Evolutionary conservation across 2,797 vertebrate species (phyloP).

Genomic region (Enteromius argenteus): DNA sequence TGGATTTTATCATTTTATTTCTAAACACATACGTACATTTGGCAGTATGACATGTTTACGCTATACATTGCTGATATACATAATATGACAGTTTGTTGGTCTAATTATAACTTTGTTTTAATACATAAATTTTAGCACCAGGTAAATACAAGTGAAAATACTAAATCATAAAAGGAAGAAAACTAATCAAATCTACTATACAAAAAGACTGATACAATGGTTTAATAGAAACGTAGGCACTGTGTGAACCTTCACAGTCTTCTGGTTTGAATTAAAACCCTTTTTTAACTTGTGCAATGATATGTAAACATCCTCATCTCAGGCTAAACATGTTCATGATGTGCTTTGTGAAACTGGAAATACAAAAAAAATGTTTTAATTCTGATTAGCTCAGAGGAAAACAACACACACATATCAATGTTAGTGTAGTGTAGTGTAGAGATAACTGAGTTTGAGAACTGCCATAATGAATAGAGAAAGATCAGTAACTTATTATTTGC

Average conservation of each 20-base stretch:
- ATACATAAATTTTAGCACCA: conserved; percentile 23
- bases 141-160: not conserved
- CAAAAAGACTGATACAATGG: conserved; percentile 6
- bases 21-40: conserved; percentile 6
- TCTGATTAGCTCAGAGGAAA: not conserved
- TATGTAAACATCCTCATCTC: conserved; percentile 28
- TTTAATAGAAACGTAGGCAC: conserved; percentile 29
- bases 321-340: not conserved
- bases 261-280: conserved; percentile 29
- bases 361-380: not conserved
- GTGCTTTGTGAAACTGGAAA: not conserved
- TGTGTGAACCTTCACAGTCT: conserved; percentile 5
- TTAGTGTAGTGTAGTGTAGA: not conserved
- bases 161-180: not conserved
- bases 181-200: not conserved
- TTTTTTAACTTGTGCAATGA: conserved; percentile 12
- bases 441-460: not conserved
- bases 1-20: conserved; percentile 11
- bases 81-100: conserved; percentile 8
- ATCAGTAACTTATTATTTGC: not conserved
- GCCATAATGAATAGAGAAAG: not conserved
- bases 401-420: not conserved
- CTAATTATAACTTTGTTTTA: not conserved
- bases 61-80: conserved; percentile 3
- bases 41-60: conserved; percentile 10